Evolutionary conservation across 92 coral and sea anemone genomes (phyloP), one percentile per base, ranked within the genome.

Genomic region (Siderastrea siderea): DNA sequence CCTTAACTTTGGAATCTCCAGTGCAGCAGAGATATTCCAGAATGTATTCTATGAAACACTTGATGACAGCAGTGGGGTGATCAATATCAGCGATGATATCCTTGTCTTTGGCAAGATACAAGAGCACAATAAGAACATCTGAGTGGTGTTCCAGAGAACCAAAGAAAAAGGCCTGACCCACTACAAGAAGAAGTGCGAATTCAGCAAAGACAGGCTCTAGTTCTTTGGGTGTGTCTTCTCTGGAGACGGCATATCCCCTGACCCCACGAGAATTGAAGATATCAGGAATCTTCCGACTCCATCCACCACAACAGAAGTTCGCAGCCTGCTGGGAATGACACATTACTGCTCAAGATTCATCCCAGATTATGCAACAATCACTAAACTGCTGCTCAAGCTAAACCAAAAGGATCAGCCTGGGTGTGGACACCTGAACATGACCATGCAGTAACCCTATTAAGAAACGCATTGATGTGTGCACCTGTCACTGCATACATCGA

Each of bases 321-420:
- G 93, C 15, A 90, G 96, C 77, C 45, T 93, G 65, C 93, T 87
- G 12, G 91, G 96, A 44, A 88, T 90, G 94, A 81, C 92, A 3
- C 80, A 91, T 64, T 88, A 84, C 79, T 84, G 86, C 71, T 68
- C 91, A 15, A 66, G 84, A 47, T 88, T 88, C 88, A 82, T 88
- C 67, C 77, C 47, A 16, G 69, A 84, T 49, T 89, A 59, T 54
- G 82, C 86, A 50, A 89, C 89, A 13, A 60, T 68, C 2, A 78
- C 89, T 1, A 80, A 89, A 60, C 85, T 76, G 45, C 89, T 85
- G 1, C 81, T 79, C 48, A 63, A 72, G 80, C 79, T 90, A 6
- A 84, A 83, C 60, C 83, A 67, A 45, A 90, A 68, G 52, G 68
- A 79, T 47, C 83, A 58, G 49, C 82, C 86, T 79, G 90, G 84